Percentiles rank a stretch among this genome's conserved stretches.
Evolutionary conservation across 37 sponge, comb jelly and placozoan species (phyloP).

Genomic region (Mnemiopsis leidyi): DNA sequence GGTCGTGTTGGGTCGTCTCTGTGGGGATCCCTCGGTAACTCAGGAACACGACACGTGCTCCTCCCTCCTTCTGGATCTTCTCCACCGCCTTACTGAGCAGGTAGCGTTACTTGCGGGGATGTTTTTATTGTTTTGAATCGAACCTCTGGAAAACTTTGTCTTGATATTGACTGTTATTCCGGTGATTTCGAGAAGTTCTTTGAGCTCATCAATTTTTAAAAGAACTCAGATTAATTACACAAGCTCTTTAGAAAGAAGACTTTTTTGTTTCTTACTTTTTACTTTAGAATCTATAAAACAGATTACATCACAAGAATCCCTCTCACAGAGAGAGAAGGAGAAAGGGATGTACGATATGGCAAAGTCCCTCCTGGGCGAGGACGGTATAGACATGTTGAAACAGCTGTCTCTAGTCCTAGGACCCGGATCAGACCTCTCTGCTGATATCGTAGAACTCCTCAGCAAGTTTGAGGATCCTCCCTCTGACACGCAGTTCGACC

Average conservation of each 20-base stretch:
- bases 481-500: background rate
- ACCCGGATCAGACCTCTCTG: background rate
- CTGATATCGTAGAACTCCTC: slow-evolving; percentile 2
- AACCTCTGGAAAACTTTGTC: too few relatives aligned
- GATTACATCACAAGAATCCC: too few relatives aligned
- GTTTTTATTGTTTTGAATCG: too few relatives aligned
- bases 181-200: too few relatives aligned
- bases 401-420: slow-evolving; percentile 9
- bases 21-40: slow-evolving; percentile 46
- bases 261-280: too few relatives aligned
- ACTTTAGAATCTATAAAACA: too few relatives aligned
- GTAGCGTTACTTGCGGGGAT: background rate
- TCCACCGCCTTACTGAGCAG: slow-evolving; percentile 37
- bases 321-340: background rate
- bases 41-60: slow-evolving; percentile 63
- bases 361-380: background rate
- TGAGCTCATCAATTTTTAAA: too few relatives aligned
- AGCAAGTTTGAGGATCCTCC: background rate
- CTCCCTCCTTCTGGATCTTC: slow-evolving; percentile 49
- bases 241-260: too few relatives aligned
- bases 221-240: too few relatives aligned
- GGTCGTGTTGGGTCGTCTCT: slow-evolving; percentile 22
- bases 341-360: background rate
- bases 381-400: slow-evolving; percentile 8
- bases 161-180: too few relatives aligned